Evolutionary conservation across 2,113 vertebrate genomes (phyloP).

Genomic region (Dolichotis patagonum): DNA sequence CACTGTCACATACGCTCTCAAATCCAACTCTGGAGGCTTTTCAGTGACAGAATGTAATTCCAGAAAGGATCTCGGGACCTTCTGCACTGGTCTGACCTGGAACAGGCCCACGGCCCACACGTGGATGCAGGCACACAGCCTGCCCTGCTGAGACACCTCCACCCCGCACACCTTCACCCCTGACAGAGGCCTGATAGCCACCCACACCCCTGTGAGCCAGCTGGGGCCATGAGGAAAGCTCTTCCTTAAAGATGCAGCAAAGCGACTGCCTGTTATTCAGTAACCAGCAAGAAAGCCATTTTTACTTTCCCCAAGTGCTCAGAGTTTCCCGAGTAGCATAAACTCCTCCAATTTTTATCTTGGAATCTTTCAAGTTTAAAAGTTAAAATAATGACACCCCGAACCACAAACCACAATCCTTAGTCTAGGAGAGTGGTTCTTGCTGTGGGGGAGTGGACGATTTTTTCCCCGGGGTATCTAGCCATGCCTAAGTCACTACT

Average conservation of each 20-base stretch:
- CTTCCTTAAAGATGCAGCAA: background rate
- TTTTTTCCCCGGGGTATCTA: background rate
- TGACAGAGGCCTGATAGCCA: background rate
- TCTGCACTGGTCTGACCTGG: no score
- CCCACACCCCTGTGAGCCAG: background rate
- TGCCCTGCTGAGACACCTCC: no score
- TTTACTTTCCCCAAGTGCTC: background rate
- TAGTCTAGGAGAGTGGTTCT: background rate
- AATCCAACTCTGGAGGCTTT: rapidly evolving
- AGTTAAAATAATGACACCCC: background rate
- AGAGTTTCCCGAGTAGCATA: background rate
- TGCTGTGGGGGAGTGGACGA: background rate
- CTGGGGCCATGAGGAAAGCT: rapidly evolving
- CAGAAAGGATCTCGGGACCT: background rate
- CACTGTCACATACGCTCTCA: no score
- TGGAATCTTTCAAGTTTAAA: background rate
- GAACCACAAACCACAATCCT: background rate
- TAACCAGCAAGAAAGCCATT: background rate
- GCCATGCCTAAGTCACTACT: background rate
- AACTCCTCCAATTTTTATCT: background rate
- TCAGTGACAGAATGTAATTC: rapidly evolving
- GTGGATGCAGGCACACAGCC: background rate
- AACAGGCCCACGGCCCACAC: no score
- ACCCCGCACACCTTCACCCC: no score
- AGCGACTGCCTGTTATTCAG: background rate